These are phyloP conservation scores for Drosophila ustulata DNA, from an alignment of 2,888 invertebrate species.

Conservation along the genomic window DNA sequence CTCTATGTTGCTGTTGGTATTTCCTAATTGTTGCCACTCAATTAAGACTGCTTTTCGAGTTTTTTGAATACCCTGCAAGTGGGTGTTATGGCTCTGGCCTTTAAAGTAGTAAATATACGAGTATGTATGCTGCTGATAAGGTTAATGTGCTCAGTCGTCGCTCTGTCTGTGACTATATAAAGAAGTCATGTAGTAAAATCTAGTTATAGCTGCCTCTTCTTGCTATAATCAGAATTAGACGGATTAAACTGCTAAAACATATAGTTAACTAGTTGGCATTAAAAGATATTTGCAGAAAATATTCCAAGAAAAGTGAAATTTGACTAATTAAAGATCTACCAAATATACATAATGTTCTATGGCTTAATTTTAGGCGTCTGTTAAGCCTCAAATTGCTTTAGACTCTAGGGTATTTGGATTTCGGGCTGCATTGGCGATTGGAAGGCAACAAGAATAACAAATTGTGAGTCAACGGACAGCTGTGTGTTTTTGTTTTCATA, in stretches of 20 bases:
- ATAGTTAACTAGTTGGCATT: too few relatives aligned
- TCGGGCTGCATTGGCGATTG: background rate
- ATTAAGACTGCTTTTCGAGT: background rate
- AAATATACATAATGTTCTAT: too few relatives aligned
- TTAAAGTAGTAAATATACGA: background rate
- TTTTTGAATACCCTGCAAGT: background rate
- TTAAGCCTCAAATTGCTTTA: too few relatives aligned
- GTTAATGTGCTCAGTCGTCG: background rate
- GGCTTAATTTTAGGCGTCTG: too few relatives aligned
- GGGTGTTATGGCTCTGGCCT: background rate
- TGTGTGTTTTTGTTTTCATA: slow-evolving; percentile 26
- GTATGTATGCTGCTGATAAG: background rate
- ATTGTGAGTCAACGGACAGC: slow-evolving; percentile 33
- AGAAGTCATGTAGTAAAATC: background rate
- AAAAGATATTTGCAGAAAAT: too few relatives aligned
- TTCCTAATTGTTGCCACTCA: background rate
- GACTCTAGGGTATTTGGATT: background rate
- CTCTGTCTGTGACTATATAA: slow-evolving; percentile 1
- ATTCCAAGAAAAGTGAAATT: too few relatives aligned
- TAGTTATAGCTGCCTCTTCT: background rate
- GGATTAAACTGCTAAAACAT: background rate
- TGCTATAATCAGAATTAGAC: background rate
- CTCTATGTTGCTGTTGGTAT: background rate
- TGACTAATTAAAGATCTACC: too few relatives aligned
- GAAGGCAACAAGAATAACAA: slow-evolving; percentile 5